These are phyloP conservation scores for Eucera pruinosa DNA, from an alignment of 2,888 invertebrate species.

Conservation along the genomic window DNA sequence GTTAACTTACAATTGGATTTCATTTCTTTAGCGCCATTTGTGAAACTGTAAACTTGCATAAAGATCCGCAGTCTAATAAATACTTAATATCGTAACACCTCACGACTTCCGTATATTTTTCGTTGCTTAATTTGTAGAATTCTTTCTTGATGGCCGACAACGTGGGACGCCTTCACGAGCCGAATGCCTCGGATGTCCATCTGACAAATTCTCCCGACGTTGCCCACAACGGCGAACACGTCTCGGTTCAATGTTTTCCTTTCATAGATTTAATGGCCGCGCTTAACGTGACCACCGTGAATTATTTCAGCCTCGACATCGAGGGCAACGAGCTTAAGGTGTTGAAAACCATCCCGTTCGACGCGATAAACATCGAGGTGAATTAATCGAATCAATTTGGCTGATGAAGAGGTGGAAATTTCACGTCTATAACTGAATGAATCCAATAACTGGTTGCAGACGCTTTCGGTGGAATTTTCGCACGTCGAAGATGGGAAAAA, in stretches of 20 bases:
- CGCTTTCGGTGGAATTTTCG: conserved; percentile 84
- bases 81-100: too few relatives aligned
- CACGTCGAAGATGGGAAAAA: conserved; percentile 80
- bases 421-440: not conserved
- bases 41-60: too few relatives aligned
- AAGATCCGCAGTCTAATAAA: too few relatives aligned
- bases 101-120: too few relatives aligned
- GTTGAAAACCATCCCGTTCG: conserved; percentile 85
- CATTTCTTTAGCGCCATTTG: too few relatives aligned
- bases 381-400: not conserved
- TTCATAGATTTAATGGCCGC: conserved; percentile 85
- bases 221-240: conserved; percentile 72
- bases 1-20: too few relatives aligned
- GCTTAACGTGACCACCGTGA: conserved; percentile 84
- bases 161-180: conserved; percentile 82
- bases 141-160: conserved; percentile 84
- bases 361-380: conserved; percentile 84
- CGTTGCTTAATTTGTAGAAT: conserved; percentile 74
- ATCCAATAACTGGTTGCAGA: too few relatives aligned
- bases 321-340: conserved; percentile 86
- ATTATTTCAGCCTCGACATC: conserved; percentile 86
- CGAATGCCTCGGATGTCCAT: conserved; percentile 45
- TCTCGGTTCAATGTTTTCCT: conserved; percentile 85
- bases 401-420: not conserved
- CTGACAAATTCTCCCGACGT: conserved; percentile 69